Evolutionary conservation across 2,113 vertebrate genomes (phyloP).

Genomic region (Brienomyrus longianalis): DNA sequence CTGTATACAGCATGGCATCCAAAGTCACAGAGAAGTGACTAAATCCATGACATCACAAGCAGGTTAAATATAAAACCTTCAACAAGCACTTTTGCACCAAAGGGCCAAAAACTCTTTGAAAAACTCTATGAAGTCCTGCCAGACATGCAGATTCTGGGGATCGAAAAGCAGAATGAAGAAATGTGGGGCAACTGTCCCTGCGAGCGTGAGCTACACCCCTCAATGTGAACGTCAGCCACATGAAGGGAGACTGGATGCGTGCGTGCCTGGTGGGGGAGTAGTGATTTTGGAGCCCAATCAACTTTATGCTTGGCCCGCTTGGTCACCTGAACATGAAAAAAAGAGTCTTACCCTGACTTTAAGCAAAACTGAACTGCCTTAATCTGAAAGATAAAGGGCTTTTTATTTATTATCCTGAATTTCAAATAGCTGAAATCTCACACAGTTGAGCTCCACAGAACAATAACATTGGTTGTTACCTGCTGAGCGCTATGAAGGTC

Average conservation of each 20-base stretch:
- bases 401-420: conserved; percentile 13
- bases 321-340: conserved; percentile 39
- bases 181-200: not conserved
- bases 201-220: no score
- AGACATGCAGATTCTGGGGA: not conserved
- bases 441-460: not conserved
- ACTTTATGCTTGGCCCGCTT: not conserved
- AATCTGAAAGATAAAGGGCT: not conserved
- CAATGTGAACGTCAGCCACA: no score
- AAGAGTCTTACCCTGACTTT: not conserved
- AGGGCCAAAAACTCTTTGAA: not conserved
- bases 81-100: not conserved
- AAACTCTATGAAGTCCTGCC: not conserved
- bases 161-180: not conserved
- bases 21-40: not conserved
- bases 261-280: not conserved
- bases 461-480: not conserved
- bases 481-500: not conserved
- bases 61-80: not conserved
- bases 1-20: not conserved
- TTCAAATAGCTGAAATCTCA: conserved; percentile 4
- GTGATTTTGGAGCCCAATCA: not conserved
- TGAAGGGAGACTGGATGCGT: not conserved
- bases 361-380: conserved; percentile 28
- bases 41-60: not conserved